phyloP scores from a whole-genome alignment of 2,113 vertebrate genomes.

The mouse (Mus musculus) region DNA sequence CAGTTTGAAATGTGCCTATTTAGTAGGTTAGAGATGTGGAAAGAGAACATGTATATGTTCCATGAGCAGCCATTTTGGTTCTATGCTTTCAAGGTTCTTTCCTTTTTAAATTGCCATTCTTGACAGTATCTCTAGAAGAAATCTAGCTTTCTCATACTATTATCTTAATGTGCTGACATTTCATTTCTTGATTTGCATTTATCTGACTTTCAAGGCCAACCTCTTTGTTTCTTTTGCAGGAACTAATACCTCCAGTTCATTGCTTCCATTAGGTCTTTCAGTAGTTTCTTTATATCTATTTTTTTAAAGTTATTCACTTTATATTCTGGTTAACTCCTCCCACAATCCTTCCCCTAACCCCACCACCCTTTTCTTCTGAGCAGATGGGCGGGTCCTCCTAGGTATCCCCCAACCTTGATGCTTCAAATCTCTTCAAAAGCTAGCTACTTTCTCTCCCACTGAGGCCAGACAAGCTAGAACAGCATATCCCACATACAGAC shows the following conservation, averaged over 20 bases:
- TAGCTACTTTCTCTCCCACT: too few relatives aligned
- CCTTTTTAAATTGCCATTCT: not conserved
- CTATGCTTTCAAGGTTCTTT: not conserved
- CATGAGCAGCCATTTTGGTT: not conserved
- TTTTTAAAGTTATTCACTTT: too few relatives aligned
- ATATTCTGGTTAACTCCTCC: too few relatives aligned
- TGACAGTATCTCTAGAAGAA: not conserved
- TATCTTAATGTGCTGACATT: not conserved
- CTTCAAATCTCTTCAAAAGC: too few relatives aligned
- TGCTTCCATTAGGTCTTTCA: not conserved
- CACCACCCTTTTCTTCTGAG: too few relatives aligned
- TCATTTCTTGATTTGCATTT: constrained; percentile 2
- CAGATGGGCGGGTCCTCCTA: too few relatives aligned
- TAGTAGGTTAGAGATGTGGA: not conserved
- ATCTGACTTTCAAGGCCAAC: not conserved
- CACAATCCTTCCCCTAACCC: too few relatives aligned
- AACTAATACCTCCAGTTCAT: not conserved
- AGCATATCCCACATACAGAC: too few relatives aligned
- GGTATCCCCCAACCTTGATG: too few relatives aligned
- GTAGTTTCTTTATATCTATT: not conserved
- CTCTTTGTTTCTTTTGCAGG: not conserved
- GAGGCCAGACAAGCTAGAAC: too few relatives aligned
- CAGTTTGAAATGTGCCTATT: not conserved
- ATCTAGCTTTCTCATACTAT: not conserved
- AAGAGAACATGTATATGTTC: not conserved